A percentile compares a stretch with the other conserved stretches of the same genome.
Evolutionary conservation across 2,888 invertebrate species (phyloP).

Genomic region (Drosophila maculinotata): DNA sequence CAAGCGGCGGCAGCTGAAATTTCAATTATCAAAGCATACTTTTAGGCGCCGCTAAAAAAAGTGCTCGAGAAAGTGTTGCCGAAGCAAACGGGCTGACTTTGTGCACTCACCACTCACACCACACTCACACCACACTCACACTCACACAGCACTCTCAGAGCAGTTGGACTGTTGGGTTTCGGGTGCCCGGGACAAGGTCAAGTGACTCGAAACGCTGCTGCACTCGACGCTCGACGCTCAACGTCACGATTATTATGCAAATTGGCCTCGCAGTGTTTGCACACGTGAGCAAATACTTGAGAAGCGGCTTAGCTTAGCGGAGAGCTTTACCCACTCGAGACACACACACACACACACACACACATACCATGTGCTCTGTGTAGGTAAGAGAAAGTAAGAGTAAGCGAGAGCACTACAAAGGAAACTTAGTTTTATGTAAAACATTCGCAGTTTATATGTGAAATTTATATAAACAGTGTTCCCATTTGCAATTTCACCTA

Average conservation of each 20-base stretch:
- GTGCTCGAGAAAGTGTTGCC: slow-evolving; percentile 75
- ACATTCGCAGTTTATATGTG: not conserved
- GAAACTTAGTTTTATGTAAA: not conserved
- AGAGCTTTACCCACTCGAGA: slow-evolving; percentile 57
- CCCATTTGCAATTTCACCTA: not conserved
- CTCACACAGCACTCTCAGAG: not conserved
- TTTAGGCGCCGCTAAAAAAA: slow-evolving; percentile 74
- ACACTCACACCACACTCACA: not conserved
- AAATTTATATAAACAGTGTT: not conserved
- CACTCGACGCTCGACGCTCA: slow-evolving; percentile 39
- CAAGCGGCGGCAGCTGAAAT: slow-evolving; percentile 43
- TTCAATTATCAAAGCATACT: slow-evolving; percentile 70
- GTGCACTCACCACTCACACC: slow-evolving; percentile 4
- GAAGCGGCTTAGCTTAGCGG: slow-evolving; percentile 43
- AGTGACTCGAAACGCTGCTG: slow-evolving; percentile 44
- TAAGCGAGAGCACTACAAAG: not conserved
- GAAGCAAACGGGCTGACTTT: slow-evolving; percentile 60
- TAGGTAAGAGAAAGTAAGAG: slow-evolving; percentile 22
- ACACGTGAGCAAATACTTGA: slow-evolving; percentile 72
- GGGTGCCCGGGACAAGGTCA: slow-evolving; percentile 61
- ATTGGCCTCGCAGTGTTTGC: slow-evolving; percentile 75
- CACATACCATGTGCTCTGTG: slow-evolving; percentile 22
- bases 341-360: slow-evolving; percentile 20
- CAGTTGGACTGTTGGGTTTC: slow-evolving; percentile 2
- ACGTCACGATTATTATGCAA: slow-evolving; percentile 72